Conservation (phyloP, 1,140 invertebrate genomes). For the Lepeophtheirus salmonis region DNA sequence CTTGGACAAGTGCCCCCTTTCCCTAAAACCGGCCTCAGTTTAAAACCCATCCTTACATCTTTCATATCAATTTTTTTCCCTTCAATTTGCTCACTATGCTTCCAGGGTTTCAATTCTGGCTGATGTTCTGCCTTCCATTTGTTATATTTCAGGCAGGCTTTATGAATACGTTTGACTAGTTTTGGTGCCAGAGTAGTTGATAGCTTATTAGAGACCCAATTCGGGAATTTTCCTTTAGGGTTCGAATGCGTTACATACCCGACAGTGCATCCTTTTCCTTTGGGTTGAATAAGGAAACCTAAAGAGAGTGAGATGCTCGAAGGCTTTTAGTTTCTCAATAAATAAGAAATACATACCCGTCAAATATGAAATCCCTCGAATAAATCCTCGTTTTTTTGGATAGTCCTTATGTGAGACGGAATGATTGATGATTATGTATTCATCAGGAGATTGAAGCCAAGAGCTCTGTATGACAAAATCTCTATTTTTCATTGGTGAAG, state of each 20-base stretch:
- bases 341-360: conserved; percentile 31
- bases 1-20: too few relatives aligned
- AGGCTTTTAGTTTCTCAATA: neutral
- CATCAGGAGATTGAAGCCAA: conserved; percentile 61
- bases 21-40: too few relatives aligned
- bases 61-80: conserved; percentile 4
- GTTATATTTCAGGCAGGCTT: conserved; percentile 52
- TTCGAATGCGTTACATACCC: conserved; percentile 71
- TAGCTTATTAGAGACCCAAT: conserved; percentile 71
- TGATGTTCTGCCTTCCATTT: conserved; percentile 56
- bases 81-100: conserved; percentile 56
- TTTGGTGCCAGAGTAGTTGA: conserved; percentile 66
- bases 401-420: conserved; percentile 66
- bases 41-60: too few relatives aligned
- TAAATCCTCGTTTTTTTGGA: conserved; percentile 56
- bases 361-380: conserved; percentile 42
- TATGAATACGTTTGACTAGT: conserved; percentile 55
- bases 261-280: conserved; percentile 43
- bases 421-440: conserved; percentile 73
- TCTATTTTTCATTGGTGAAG: conserved; percentile 63
- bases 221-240: conserved; percentile 63
- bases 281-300: conserved; percentile 34
- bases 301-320: neutral
- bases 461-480: conserved; percentile 77
- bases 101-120: conserved; percentile 61